Conservation (phyloP, 2,797 vertebrate species). For the Sylvilagus floridanus region DNA sequence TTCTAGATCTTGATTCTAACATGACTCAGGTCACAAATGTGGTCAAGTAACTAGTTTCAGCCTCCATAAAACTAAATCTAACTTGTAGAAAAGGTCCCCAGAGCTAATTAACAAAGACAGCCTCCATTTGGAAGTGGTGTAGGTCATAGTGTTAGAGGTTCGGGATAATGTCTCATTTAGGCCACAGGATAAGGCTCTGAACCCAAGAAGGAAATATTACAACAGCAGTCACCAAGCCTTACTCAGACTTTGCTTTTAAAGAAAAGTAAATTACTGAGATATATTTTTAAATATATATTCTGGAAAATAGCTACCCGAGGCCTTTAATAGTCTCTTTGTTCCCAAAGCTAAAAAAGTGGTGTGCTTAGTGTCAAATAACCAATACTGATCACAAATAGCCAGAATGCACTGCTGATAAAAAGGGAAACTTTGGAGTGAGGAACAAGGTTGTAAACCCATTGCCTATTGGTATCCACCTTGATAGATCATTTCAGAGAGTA, state of each 20-base stretch:
- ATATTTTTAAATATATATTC: slow-evolving; percentile 47
- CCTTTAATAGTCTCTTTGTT: slow-evolving; percentile 42
- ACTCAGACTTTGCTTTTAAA: slow-evolving; percentile 19
- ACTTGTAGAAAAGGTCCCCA: slow-evolving; percentile 59
- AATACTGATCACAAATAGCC: background rate
- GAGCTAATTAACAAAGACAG: slow-evolving; percentile 63
- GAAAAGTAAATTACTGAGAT: slow-evolving; percentile 40
- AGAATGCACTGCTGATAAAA: background rate
- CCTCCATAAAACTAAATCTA: slow-evolving; percentile 62
- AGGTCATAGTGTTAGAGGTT: background rate
- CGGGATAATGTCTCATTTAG: background rate
- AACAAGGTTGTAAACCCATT: background rate
- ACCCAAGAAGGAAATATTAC: background rate
- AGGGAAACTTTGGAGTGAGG: background rate
- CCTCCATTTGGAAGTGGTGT: background rate
- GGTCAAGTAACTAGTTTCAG: slow-evolving; percentile 61
- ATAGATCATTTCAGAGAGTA: background rate
- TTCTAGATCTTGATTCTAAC: slow-evolving; percentile 40
- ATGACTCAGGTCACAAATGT: slow-evolving; percentile 49
- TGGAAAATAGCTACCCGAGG: slow-evolving; percentile 10
- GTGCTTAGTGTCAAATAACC: background rate
- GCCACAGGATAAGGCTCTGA: background rate
- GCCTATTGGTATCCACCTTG: background rate
- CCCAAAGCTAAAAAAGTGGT: background rate
- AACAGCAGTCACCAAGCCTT: background rate